Evolutionary conservation across 2,888 invertebrate genomes (phyloP).

Genomic region (Incurvaria masculella): DNA sequence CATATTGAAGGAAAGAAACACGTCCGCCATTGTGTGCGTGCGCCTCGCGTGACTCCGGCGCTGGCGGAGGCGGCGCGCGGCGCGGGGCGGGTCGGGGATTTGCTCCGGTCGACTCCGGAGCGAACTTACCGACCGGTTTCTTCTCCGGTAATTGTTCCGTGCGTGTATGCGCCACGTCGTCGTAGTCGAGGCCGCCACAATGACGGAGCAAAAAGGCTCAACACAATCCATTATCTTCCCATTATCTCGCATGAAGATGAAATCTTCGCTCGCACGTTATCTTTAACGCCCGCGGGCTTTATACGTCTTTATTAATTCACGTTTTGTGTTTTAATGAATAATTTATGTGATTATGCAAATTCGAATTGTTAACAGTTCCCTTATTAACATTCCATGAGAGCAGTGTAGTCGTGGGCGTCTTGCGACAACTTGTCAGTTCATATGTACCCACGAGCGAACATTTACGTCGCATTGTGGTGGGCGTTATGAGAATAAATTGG

Average conservation of each 20-base stretch:
- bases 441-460: too few relatives aligned
- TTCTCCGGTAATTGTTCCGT: background rate
- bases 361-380: slow-evolving; percentile 35
- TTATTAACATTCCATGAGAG: slow-evolving; percentile 48
- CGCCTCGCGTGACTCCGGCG: slow-evolving; percentile 6
- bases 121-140: background rate
- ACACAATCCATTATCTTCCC: slow-evolving; percentile 24
- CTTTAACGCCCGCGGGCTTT: slow-evolving; percentile 21
- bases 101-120: background rate
- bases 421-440: too few relatives aligned
- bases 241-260: slow-evolving; percentile 24
- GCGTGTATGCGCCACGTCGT: slow-evolving; percentile 8
- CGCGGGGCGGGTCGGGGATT: background rate
- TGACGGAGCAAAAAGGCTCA: slow-evolving; percentile 18
- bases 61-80: background rate
- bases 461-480: too few relatives aligned
- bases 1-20: slow-evolving; percentile 22
- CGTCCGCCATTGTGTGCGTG: slow-evolving; percentile 1
- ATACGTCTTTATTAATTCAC: background rate
- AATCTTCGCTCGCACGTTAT: slow-evolving; percentile 25
- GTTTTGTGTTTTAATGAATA: slow-evolving; percentile 28
- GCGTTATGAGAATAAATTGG: too few relatives aligned
- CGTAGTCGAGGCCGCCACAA: slow-evolving; percentile 17
- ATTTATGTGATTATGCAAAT: slow-evolving; percentile 48
- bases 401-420: too few relatives aligned